Base-by-base conservation (phyloP, 2,113 vertebrate genomes). In the Ranitomeya imitator region DNA sequence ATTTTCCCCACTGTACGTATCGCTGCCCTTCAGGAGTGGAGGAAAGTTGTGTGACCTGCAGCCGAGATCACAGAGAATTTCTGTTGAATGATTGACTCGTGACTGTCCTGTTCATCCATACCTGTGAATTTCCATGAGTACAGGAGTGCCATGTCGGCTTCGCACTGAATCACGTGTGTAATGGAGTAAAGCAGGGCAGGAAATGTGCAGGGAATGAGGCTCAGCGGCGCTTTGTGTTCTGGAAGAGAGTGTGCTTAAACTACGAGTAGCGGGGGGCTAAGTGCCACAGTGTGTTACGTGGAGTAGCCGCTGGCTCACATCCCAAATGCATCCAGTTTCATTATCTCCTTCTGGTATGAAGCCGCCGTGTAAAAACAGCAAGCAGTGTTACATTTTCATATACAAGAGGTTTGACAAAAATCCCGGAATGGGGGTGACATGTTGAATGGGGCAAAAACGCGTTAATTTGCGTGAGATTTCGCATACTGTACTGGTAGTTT, bases 121-220 rank as follows among this genome's bases (percentile, higher is more conserved):
- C 18, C 16, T 63, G 7, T 63, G 16, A 6, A 19, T 63, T 63
- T 63, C 61, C 61, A 89, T 91, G 90, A 91, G 91, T 93, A 92
- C 90, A 93, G 89, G 87, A 88, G 91, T 89, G 86, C 79, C 54
- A 89, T 80, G 86, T 4, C 57, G 60, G 65, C 54, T 69, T 69
- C 52, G 31, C 73, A 74, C 18, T 89, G 85, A 90, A 91, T 90
- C 90, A 83, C 63, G 51, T 19, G 51, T 59, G 67, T 91, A 93
- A 91, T 88, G 92, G 92, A 91, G 19, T 88, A 78, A 89, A 87
- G 86, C 18, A 76, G 89, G 91, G 88, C 77, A 78, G 45, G 87
- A 90, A 90, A 90, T 83, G 81, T 83, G 90, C 63, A 21, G 87
- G 89, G 57, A 23, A 84, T 18, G 90, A 87, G 83, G 1, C 21